These are phyloP conservation scores for Lithobius niger DNA, from an alignment of 1,140 invertebrate species.

Conservation along the genomic window DNA sequence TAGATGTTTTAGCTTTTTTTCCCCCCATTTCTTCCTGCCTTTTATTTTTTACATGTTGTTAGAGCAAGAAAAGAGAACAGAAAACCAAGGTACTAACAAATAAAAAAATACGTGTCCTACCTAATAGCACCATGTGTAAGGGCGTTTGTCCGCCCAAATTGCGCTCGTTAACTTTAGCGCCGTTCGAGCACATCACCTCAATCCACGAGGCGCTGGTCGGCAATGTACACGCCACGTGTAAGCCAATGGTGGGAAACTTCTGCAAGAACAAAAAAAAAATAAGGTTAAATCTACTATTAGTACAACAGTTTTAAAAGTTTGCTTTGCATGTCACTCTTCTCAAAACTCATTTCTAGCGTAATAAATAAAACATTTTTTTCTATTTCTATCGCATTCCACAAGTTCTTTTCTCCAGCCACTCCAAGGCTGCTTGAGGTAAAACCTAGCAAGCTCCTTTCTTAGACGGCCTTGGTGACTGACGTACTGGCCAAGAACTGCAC, in stretches of 20 bases:
- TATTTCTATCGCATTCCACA: not conserved
- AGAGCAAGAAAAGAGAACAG: not conserved
- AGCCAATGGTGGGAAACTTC: slow-evolving; percentile 16
- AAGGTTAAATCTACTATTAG: too few relatives aligned
- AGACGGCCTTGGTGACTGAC: too few relatives aligned
- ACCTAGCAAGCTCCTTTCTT: too few relatives aligned
- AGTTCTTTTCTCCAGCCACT: too few relatives aligned
- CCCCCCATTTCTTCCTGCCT: not conserved
- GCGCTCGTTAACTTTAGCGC: slow-evolving; percentile 14
- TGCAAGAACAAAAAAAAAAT: slow-evolving; percentile 9
- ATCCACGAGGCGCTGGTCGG: slow-evolving; percentile 15
- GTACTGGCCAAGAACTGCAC: too few relatives aligned
- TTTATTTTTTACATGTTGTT: not conserved
- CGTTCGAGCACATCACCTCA: slow-evolving; percentile 10
- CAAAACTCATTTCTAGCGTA: not conserved
- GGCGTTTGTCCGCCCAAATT: slow-evolving; percentile 19
- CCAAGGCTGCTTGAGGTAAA: too few relatives aligned
- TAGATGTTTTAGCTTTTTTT: not conserved
- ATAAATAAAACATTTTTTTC: not conserved
- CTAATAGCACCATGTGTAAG: slow-evolving; percentile 17
- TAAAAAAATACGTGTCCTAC: slow-evolving; percentile 5
- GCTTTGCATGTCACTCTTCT: not conserved
- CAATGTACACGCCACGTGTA: slow-evolving; percentile 18
- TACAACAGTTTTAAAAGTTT: not conserved
- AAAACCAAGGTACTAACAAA: not conserved